Conservation (phyloP, 2,113 vertebrate species). For the Cathartes aura region DNA sequence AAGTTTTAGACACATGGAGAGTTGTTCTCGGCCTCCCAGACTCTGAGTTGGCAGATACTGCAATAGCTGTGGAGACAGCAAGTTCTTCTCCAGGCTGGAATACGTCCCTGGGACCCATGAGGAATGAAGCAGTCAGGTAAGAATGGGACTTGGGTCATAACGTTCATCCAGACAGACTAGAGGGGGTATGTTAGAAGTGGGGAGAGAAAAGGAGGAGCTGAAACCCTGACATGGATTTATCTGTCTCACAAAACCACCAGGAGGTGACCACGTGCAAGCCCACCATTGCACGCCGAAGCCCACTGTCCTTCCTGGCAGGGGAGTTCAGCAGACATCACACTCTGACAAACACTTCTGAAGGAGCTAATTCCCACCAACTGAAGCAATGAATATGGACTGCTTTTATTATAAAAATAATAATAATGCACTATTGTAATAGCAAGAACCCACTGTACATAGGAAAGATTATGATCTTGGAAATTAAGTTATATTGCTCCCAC, state of each 20-base stretch:
- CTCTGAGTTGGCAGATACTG: background rate
- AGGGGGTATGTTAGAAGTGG: fast-evolving
- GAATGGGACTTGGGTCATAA: background rate
- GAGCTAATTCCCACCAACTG: background rate
- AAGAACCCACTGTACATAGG: background rate
- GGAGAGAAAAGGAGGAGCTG: background rate
- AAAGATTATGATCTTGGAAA: background rate
- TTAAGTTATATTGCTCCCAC: background rate
- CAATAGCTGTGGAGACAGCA: background rate
- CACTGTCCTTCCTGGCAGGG: background rate
- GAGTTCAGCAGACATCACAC: background rate
- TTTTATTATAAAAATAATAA: background rate
- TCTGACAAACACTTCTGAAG: background rate
- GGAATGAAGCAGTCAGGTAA: background rate
- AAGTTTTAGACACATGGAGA: background rate
- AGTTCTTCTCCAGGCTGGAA: background rate
- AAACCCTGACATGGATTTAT: background rate
- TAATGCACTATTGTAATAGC: background rate
- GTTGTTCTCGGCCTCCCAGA: background rate
- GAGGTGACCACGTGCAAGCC: background rate
- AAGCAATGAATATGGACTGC: background rate
- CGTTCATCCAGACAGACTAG: background rate
- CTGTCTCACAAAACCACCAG: background rate
- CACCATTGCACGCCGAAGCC: fast-evolving
- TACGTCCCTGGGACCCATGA: background rate